phyloP scores from a whole-genome alignment of 2,797 vertebrate species.

The Zonotrichia albicollis region DNA sequence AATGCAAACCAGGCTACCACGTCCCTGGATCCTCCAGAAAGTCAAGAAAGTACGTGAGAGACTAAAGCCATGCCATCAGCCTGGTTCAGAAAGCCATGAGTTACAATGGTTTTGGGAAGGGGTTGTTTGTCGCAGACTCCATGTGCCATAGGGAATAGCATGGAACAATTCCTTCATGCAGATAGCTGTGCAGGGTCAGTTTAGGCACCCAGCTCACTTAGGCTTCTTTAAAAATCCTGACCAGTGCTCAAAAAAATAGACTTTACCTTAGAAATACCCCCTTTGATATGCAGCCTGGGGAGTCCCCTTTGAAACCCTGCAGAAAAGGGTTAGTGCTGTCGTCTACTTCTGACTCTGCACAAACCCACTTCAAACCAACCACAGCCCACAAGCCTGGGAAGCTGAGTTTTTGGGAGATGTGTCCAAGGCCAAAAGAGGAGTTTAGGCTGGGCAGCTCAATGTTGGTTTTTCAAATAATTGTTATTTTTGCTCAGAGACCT shows the following conservation, averaged over 20 bases:
- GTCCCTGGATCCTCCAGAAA: constrained; percentile 83
- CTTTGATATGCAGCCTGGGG: constrained; percentile 58
- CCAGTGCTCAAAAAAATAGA: neutral
- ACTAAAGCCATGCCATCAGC: neutral
- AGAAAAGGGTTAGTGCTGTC: constrained; percentile 46
- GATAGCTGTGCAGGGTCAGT: neutral
- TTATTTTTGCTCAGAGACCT: constrained; percentile 47
- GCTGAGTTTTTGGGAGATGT: neutral
- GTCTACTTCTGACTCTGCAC: constrained; percentile 21
- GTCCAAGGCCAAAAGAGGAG: constrained; percentile 10
- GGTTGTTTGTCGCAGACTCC: neutral
- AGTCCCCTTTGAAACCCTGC: constrained; percentile 60
- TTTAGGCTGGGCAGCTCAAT: neutral
- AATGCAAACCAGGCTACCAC: constrained; percentile 94
- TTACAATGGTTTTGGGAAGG: neutral
- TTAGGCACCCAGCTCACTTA: neutral
- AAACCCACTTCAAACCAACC: constrained; percentile 61
- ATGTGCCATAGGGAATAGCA: neutral
- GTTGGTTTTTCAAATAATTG: constrained; percentile 25
- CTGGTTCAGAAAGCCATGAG: neutral
- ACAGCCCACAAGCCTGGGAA: constrained; percentile 39
- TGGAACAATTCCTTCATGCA: neutral
- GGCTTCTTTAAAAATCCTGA: constrained; percentile 10
- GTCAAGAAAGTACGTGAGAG: constrained; percentile 78
- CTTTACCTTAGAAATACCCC: constrained; percentile 17